phyloP scores from a whole-genome alignment of 2,113 vertebrate species.

The Dicaeum eximium region DNA sequence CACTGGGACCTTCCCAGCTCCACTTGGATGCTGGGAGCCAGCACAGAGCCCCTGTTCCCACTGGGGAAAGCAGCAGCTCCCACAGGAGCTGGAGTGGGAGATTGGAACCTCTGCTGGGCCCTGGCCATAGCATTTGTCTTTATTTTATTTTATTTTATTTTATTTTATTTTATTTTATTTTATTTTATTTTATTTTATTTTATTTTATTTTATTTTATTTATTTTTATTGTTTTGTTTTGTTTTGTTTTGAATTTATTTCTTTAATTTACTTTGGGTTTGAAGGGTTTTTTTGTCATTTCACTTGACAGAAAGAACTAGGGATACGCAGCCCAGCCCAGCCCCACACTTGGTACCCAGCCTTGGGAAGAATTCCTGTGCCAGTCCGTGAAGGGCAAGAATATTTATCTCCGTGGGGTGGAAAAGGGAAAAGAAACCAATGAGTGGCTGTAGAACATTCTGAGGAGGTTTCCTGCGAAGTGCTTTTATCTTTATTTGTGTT shows the following conservation, averaged over 20 bases:
- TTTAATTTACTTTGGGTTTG: neutral
- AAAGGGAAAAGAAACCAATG: neutral
- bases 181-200: neutral
- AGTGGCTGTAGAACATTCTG: neutral
- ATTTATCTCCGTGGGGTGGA: accelerated
- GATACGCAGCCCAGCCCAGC: neutral
- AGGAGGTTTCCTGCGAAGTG: neutral
- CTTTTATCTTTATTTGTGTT: neutral
- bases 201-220: neutral
- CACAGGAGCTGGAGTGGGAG: neutral
- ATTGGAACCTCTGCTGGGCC: neutral
- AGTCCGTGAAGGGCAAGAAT: neutral
- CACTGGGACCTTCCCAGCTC: neutral
- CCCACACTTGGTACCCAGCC: accelerated
- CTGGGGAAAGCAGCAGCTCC: neutral
- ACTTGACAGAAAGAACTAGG: neutral
- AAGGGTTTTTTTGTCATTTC: neutral
- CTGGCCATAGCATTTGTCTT: neutral
- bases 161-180: neutral
- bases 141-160: neutral
- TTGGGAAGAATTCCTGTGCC: neutral
- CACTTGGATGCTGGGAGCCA: accelerated
- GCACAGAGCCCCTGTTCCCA: too few relatives aligned
- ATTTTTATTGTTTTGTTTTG: too few relatives aligned
- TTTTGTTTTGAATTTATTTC: neutral